Percentiles rank a stretch among this genome's conserved stretches.
These are phyloP conservation scores for Altica lythri DNA, from an alignment of 2,888 invertebrate genomes.

Conservation along the genomic window DNA sequence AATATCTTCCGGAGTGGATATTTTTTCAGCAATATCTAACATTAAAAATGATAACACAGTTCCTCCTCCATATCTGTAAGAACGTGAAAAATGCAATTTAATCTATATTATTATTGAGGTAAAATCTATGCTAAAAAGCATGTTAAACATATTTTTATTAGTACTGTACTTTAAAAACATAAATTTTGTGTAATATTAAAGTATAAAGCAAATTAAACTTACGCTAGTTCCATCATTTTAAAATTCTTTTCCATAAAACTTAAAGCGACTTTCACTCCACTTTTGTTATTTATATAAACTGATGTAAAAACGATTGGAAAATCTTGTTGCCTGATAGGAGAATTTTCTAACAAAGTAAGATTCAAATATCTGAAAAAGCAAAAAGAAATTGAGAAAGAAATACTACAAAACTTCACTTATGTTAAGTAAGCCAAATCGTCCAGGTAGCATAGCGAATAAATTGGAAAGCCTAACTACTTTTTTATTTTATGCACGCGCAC, in stretches of 20 bases:
- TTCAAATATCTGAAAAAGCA: constrained; percentile 41
- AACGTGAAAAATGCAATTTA: no score
- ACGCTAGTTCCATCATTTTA: constrained; percentile 25
- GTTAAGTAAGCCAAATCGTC: no score
- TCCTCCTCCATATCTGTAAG: constrained; percentile 32
- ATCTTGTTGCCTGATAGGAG: constrained; percentile 36
- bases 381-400: no score
- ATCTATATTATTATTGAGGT: no score
- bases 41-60: constrained; percentile 23
- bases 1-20: constrained; percentile 22
- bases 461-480: no score
- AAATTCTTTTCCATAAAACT: constrained; percentile 32
- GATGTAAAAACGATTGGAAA: constrained; percentile 28
- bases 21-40: constrained; percentile 25
- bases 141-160: neutral
- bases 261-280: constrained; percentile 30
- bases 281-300: constrained; percentile 23
- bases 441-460: no score
- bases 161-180: neutral
- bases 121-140: constrained; percentile 12
- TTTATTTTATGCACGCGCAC: no score
- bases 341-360: constrained; percentile 25
- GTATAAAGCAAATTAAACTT: constrained; percentile 14
- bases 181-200: constrained; percentile 1
- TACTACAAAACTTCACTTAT: no score